Conservation (phyloP, 2,797 vertebrate species). For the Pseudochaenichthys georgianus region DNA sequence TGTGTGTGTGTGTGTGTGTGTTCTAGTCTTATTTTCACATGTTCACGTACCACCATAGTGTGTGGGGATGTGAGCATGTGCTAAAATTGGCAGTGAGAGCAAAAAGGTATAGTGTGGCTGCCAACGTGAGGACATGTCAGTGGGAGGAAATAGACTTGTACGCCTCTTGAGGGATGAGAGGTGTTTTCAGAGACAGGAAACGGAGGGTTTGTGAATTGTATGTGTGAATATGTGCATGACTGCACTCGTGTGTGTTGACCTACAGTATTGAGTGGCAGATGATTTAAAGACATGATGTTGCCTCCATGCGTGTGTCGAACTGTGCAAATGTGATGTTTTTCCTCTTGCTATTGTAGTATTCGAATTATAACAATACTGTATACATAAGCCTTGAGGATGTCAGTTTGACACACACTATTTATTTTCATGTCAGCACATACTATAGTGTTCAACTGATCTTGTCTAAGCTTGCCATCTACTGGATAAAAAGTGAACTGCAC, state of each 20-base stretch:
- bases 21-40: too few species aligned
- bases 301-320: conserved; percentile 7
- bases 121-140: conserved; percentile 62
- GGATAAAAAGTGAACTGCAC: conserved; percentile 33
- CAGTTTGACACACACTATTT: neutral
- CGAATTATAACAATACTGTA: too few species aligned
- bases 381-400: neutral
- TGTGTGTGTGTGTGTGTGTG: too few species aligned
- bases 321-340: too few species aligned
- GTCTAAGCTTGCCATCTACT: conserved; percentile 55
- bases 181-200: conserved; percentile 28
- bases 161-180: conserved; percentile 45
- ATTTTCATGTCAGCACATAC: conserved; percentile 1
- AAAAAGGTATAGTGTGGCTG: conserved; percentile 50
- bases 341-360: too few species aligned
- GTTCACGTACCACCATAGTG: too few species aligned
- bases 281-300: conserved; percentile 16
- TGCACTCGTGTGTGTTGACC: neutral
- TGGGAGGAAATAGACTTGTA: conserved; percentile 52
- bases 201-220: conserved; percentile 6
- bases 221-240: neutral
- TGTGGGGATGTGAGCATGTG: neutral
- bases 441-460: neutral
- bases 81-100: conserved; percentile 54
- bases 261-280: neutral